Conservation (phyloP, 2,113 vertebrate species). For the Tringa solitaria region DNA sequence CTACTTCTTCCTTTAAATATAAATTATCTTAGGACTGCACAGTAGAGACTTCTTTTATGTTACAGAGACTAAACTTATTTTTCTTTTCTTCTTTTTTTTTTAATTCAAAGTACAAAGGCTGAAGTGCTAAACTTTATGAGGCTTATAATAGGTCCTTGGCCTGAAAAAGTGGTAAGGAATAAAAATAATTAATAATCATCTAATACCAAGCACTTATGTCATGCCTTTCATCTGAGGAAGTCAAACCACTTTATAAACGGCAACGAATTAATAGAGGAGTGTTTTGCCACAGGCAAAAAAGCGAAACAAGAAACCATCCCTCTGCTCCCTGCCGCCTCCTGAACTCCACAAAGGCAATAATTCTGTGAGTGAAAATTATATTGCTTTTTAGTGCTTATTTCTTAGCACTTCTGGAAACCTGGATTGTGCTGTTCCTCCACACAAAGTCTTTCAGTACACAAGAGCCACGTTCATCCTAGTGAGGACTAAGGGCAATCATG, state of each 20-base stretch:
- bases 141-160: neutral
- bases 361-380: neutral
- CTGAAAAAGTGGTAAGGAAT: constrained; percentile 15
- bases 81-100: neutral
- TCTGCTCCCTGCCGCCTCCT: neutral
- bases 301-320: neutral
- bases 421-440: neutral
- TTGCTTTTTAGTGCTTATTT: neutral
- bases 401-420: constrained; percentile 27
- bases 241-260: constrained; percentile 41
- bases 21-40: neutral
- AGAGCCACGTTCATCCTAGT: neutral
- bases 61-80: neutral
- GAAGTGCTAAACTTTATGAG: constrained; percentile 29
- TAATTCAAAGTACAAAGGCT: neutral
- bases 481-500: neutral
- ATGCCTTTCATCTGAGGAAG: constrained; percentile 55
- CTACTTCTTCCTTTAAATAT: neutral
- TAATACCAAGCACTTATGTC: constrained; percentile 37
- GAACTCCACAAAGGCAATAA: neutral
- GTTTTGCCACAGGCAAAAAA: constrained; percentile 45
- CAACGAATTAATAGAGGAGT: constrained; percentile 40
- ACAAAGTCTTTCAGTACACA: neutral
- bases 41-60: neutral
- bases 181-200: constrained; percentile 46